A percentile compares a stretch with the other conserved stretches of the same genome.
Evolutionary conservation across 1,140 invertebrate species (phyloP).

Genomic region (Microplitis mediator): DNA sequence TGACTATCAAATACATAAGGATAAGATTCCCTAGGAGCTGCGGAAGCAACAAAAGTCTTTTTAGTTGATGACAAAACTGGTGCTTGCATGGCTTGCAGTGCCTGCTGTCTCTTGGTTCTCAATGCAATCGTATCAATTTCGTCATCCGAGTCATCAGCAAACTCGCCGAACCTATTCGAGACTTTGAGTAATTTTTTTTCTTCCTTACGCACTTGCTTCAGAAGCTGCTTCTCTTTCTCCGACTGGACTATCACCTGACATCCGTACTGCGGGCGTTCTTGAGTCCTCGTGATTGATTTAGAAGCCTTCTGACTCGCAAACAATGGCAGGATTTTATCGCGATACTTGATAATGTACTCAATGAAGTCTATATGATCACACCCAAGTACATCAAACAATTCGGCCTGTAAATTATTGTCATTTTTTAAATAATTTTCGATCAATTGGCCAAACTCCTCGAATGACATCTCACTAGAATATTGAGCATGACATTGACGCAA

Average conservation of each 20-base stretch:
- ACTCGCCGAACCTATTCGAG: slow-evolving; percentile 63
- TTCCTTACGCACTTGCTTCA: slow-evolving; percentile 85
- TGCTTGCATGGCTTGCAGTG: slow-evolving; percentile 51
- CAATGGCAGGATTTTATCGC: slow-evolving; percentile 64
- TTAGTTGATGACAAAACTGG: slow-evolving; percentile 53
- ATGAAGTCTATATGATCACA: slow-evolving; percentile 89
- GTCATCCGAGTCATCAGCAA: slow-evolving; percentile 64
- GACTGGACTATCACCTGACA: slow-evolving; percentile 84
- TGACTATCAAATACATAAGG: slow-evolving; percentile 86
- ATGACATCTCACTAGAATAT: slow-evolving; percentile 58
- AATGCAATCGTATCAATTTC: slow-evolving; percentile 57
- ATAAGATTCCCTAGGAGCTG: slow-evolving; percentile 67
- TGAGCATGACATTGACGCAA: slow-evolving; percentile 63
- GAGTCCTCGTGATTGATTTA: slow-evolving; percentile 33
- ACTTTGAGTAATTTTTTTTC: slow-evolving; percentile 81
- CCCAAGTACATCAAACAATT: slow-evolving; percentile 86
- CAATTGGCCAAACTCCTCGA: slow-evolving; percentile 66
- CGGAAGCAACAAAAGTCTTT: slow-evolving; percentile 32
- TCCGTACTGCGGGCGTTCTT: slow-evolving; percentile 65
- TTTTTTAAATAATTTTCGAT: slow-evolving; percentile 69
- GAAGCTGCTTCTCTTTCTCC: slow-evolving; percentile 79
- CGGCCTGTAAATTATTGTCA: slow-evolving; percentile 81
- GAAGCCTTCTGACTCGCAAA: slow-evolving; percentile 48
- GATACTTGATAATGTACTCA: slow-evolving; percentile 75
- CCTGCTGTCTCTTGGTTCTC: slow-evolving; percentile 59